phyloP scores from a whole-genome alignment of 2,888 invertebrate genomes.

The Leptothorax acervorum region DNA sequence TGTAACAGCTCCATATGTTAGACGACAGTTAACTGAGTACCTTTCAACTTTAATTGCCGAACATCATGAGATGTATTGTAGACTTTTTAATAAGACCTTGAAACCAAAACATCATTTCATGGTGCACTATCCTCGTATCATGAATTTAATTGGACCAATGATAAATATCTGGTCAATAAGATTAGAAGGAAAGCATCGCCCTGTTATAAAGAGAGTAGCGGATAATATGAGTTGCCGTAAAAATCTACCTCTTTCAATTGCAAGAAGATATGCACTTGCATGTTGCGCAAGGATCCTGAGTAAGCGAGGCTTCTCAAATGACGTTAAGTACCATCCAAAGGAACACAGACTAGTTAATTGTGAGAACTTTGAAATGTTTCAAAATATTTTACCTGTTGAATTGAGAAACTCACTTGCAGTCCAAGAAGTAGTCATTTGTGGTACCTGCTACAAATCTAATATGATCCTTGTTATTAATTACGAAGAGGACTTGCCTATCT shows the following conservation, averaged over 20 bases:
- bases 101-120: slow-evolving; percentile 37
- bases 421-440: too few species aligned
- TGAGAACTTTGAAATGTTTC: too few species aligned
- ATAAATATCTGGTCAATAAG: slow-evolving; percentile 28
- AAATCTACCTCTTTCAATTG: neutral
- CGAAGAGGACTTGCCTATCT: too few species aligned
- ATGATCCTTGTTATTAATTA: too few species aligned
- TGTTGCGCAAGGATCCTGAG: neutral
- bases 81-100: neutral
- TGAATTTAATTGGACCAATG: neutral
- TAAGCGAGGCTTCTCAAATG: neutral
- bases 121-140: slow-evolving; percentile 21
- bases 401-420: too few species aligned
- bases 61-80: slow-evolving; percentile 20
- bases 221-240: neutral
- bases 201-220: slow-evolving; percentile 7
- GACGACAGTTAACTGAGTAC: neutral
- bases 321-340: neutral
- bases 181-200: slow-evolving; percentile 20
- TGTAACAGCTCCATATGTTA: slow-evolving; percentile 29
- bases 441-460: too few species aligned
- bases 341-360: neutral
- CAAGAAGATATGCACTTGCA: neutral
- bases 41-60: slow-evolving; percentile 32
- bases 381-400: too few species aligned